Evolutionary conservation across 2,113 vertebrate species (phyloP), one percentile per base, ranked within the genome.

Genomic region (Morone chrysops): DNA sequence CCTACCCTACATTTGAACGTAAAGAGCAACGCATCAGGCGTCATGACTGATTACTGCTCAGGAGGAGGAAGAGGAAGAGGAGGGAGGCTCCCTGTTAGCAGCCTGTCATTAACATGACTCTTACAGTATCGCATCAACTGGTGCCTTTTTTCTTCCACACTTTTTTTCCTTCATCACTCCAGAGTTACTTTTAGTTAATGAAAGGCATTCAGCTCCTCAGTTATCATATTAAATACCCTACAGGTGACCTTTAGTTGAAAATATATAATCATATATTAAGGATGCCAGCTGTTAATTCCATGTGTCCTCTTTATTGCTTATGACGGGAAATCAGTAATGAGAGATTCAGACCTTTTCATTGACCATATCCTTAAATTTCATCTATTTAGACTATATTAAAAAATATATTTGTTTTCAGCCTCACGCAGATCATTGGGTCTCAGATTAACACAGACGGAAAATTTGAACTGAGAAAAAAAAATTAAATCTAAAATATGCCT

Each of bases 1-100:
- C 71, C 81, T 76, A 89, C 20, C 56, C 68, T 75, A 88, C 69
- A 85, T 91, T 72, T 90, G 78, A 88, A 81, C 85, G 90, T 92
- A 88, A 86, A 87, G 78, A 90, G 56, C 73, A 78, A 69, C 8
- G 18, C 36, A 73, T 67, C 65, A 54, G 63, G 60, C 53, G 57
- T 83, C 70, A 65, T 74, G 76, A 82, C 40, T 79, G 81, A 83
- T 86, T 78, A 75, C 51, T 43, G 75, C 0, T 53, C 47, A 74
- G 59, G 77, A 50, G 70, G 50, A 66, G 48, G 73, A 56, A 31
- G 63, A 66, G 43, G 75, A 56, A 57, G 59, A 61, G 47, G 71
- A 66, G 69, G 62, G 77, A 62, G 74, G 16, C 53, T 45, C 60
- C 72, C 75, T 31, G 77, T 82, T 81, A 60, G 82, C 70, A 65